Evolutionary conservation across 35 echinoderm and acorn worm genomes (phyloP), one percentile per base, ranked within the genome.

Genomic region (Apostichopus parvimensis): DNA sequence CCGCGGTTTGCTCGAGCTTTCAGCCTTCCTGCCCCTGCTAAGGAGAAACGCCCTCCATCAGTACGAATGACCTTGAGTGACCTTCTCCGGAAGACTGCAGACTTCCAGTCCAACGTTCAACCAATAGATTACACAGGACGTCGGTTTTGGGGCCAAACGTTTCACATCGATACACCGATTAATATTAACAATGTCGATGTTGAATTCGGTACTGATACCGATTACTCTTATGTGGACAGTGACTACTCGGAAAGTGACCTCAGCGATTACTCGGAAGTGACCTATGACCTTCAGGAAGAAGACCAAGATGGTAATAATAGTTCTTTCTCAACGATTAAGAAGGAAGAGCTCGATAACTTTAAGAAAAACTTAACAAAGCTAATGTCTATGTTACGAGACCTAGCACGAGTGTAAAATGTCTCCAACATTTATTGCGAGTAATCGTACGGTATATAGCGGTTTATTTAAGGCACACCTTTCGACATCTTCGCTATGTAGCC

Each of bases 171-270:
- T 55, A 64, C 57, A 28, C 86, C 86, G 57, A 88, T 88, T 13
- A 88, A 88, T 72, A 88, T 88, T 45, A 88, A 88, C 86, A 68
- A 73, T 57, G 1, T 88, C 62, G 24, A 88, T 66, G 57, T 88
- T 13, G 86, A 72, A 17, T 6, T 88, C 7, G 86, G 24, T 62
- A 64, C 20, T 0, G 55, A 8, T 14, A 66, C 25, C 14, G 6
- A 66, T 6, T 68, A 66, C 20, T 72, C 86, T 3, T 24, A 18
- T 15, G n/a, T 52, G 11, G 86, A 62, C 5, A 54, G 60, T 57
- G 60, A 68, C 21, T 88, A 88, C 24, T 72, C 61, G 21, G 24
- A 6, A 24, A 87, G 12, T 11, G 86, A 72, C 62, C 34, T 54
- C 14, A 3, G 5, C 15, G 62, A 68, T 88, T 88, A 68, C 52